Conservation (phyloP, 2,113 vertebrate species). For the Pithys albifrons region DNA sequence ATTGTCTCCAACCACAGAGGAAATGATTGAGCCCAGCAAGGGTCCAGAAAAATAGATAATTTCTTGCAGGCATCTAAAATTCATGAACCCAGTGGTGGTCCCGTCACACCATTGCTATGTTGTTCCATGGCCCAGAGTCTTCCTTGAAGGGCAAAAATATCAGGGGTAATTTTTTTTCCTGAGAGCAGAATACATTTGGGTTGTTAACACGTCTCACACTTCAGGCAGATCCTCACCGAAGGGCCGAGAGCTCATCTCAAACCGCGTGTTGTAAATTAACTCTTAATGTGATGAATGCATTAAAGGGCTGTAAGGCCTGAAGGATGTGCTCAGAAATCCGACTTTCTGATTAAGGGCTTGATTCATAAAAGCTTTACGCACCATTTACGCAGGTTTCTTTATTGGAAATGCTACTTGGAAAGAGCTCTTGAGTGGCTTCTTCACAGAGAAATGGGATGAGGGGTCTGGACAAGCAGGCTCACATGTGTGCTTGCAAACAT, state of each 20-base stretch:
- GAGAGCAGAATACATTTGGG: slow-evolving; percentile 61
- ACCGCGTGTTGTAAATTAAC: slow-evolving; percentile 68
- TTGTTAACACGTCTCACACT: slow-evolving; percentile 63
- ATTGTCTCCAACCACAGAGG: slow-evolving; percentile 77
- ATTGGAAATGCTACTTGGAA: slow-evolving; percentile 57
- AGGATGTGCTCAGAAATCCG: slow-evolving; percentile 54
- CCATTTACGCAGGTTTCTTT: slow-evolving; percentile 12
- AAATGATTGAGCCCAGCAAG: slow-evolving; percentile 78
- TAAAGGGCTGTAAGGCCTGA: slow-evolving; percentile 38
- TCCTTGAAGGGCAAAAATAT: slow-evolving; percentile 66
- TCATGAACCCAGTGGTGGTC: slow-evolving; percentile 63
- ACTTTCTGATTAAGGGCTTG: slow-evolving; percentile 59
- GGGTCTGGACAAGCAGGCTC: not conserved
- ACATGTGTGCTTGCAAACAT: not conserved
- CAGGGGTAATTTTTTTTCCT: slow-evolving; percentile 8
- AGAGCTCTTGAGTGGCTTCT: slow-evolving; percentile 34
- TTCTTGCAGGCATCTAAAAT: slow-evolving; percentile 68
- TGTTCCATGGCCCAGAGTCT: slow-evolving; percentile 19
- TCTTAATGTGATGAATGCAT: slow-evolving; percentile 66
- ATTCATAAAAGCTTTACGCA: slow-evolving; percentile 54
- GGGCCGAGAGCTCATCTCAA: slow-evolving; percentile 17
- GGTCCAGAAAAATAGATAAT: slow-evolving; percentile 73
- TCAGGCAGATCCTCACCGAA: slow-evolving; percentile 38
- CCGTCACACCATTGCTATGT: slow-evolving; percentile 41
- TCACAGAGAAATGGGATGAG: not conserved